A percentile compares a stretch with the other conserved stretches of the same genome.
Evolutionary conservation across 2,888 invertebrate species (phyloP).

Genomic region (Gnatocerus cornutus): DNA sequence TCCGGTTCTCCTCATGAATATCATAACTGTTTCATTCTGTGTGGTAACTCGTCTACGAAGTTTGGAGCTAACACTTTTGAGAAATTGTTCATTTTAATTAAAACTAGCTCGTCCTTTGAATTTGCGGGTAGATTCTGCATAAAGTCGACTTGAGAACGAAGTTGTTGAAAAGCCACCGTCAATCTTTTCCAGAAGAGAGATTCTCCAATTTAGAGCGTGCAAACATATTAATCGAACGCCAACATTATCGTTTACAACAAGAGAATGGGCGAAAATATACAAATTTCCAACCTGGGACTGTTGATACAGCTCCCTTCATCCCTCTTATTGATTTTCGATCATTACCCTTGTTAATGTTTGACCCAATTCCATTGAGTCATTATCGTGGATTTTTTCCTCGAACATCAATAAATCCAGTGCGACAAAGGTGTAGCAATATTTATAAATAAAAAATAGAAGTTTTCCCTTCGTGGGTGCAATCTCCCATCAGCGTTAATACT

Average conservation of each 20-base stretch:
- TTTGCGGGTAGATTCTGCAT: too few species aligned
- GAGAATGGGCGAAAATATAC: background rate
- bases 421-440: conserved; percentile 13
- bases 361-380: conserved; percentile 35
- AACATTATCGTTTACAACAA: background rate
- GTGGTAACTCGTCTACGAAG: too few species aligned
- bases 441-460: conserved; percentile 9
- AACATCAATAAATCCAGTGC: conserved; percentile 7
- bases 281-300: conserved; percentile 22
- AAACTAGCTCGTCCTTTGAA: too few species aligned
- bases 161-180: too few species aligned
- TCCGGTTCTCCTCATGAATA: too few species aligned
- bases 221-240: background rate
- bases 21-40: too few species aligned
- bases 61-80: too few species aligned
- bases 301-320: conserved; percentile 10
- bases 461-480: conserved; percentile 17
- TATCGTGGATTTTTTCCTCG: conserved; percentile 24
- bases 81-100: too few species aligned
- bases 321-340: conserved; percentile 37
- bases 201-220: too few species aligned
- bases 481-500: conserved; percentile 22
- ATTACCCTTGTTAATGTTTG: conserved; percentile 37
- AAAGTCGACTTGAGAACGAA: too few species aligned
- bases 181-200: too few species aligned